Percentiles rank a stretch among this genome's conserved stretches.
Conservation (phyloP, 1,140 invertebrate genomes). For the Agrilus planipennis region DNA sequence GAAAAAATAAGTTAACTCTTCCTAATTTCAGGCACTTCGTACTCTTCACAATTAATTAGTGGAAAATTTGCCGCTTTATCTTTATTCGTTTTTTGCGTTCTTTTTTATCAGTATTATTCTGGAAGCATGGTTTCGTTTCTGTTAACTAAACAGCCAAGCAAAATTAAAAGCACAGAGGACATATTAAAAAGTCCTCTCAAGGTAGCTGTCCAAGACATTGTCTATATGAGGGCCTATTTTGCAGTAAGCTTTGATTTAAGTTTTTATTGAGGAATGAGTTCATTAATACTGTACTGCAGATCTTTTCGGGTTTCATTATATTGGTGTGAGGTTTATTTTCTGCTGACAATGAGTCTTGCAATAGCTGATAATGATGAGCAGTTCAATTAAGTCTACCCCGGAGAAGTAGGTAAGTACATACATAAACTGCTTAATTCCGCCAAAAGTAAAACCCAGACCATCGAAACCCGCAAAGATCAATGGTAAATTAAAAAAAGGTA, state of each 20-base stretch:
- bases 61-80: slow-evolving; percentile 45
- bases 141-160: slow-evolving; percentile 47
- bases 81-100: slow-evolving; percentile 47
- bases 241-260: slow-evolving; percentile 39
- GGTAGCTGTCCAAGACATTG: slow-evolving; percentile 46
- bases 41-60: slow-evolving; percentile 31
- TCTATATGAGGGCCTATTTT: slow-evolving; percentile 50
- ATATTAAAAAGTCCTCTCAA: slow-evolving; percentile 47
- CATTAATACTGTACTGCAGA: too few relatives aligned
- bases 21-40: slow-evolving; percentile 10
- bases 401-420: too few relatives aligned
- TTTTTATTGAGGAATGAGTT: too few relatives aligned
- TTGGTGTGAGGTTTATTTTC: too few relatives aligned
- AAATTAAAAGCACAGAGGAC: slow-evolving; percentile 48
- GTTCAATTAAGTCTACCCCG: too few relatives aligned
- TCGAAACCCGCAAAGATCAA: too few relatives aligned
- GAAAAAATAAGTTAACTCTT: neutral
- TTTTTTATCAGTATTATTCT: slow-evolving; percentile 59
- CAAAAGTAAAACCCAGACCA: too few relatives aligned
- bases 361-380: too few relatives aligned
- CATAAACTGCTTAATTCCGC: too few relatives aligned
- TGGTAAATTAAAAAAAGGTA: too few relatives aligned
- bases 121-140: slow-evolving; percentile 59
- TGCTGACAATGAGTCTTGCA: too few relatives aligned
- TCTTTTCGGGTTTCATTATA: too few relatives aligned